Base-by-base conservation (phyloP, 2,888 invertebrate genomes). In the Tenthredo livida region DNA sequence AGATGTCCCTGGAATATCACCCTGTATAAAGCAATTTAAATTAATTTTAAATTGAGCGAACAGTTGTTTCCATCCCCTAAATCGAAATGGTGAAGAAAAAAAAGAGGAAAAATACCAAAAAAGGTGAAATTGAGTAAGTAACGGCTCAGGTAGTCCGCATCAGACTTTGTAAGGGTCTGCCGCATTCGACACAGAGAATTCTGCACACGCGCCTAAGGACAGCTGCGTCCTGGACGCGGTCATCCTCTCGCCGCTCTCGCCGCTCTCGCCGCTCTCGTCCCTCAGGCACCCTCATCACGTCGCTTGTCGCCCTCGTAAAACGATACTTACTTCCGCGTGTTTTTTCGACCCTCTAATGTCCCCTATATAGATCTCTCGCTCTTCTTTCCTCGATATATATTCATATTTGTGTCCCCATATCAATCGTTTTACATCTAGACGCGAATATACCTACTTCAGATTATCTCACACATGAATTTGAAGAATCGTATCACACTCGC, bases 151-250 rank as follows among this genome's bases (percentile, higher is more conserved):
- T 37, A 70, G 70, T 37, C 70, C 9, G 9, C 29, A 43, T n/a
- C 7, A 17, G 83, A 80, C 84, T 67, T 82, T 86, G 85, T 61
- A 85, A 85, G 75, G 85, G 61, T 72, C 65, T 47, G 82, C 65
- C 54, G 54, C 40, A 85, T 6, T 75, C 67, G 58, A 84, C 78
- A 65, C 37, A 65, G 29, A 84, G 80, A 67, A 75, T 83, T 85
- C 84, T 85, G 85, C 88, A 88, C 91, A 91, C 91, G 91, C 91
- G 91, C 88, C 90, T 87, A 85, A 86, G 86, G 89, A 87, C 91
- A 91, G 92, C 92, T 92, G 92, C 90, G 88, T 83, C 67, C 70
- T 73, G 37, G n/a, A n/a, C n/a, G 33, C 84, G 54, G 47, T 67
- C 61, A 33, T 58, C 21, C 87, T 87, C 85, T 86, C 70, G 83